Base-by-base conservation (phyloP, 64 coral and sea anemone genomes). In the Stylophora pistillata region DNA sequence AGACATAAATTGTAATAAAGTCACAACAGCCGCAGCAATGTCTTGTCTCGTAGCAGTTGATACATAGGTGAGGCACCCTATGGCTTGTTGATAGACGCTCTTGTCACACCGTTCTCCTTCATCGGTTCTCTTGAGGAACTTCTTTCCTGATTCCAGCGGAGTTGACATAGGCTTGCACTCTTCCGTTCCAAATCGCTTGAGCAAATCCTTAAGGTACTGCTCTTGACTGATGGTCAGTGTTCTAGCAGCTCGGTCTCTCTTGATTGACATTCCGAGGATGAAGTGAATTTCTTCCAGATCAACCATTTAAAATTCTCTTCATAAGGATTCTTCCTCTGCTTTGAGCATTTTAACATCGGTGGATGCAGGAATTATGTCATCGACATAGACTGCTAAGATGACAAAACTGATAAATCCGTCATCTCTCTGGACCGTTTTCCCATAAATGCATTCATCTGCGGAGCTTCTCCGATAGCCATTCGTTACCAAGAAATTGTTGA, bases 381-480 rank as follows among this genome's bases (percentile, higher is more conserved):
- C 60, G 64, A 89, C 75, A 71, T 80, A 79, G 0, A 89, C 75
- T 64, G 56, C 87, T 30, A 89, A 32, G 65, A 79, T 89, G n/a
- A 72, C 62, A 63, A 79, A 89, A 89, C 76, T 89, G 75, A 80
- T 89, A 66, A 63, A 52, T 28, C 33, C 76, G 55, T 74, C 72
- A 34, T 58, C 74, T 79, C 80, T 68, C 58, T 73, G 72, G 56
- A 73, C 66, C 9, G 65, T 20, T 74, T 86, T 86, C 37, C 30
- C 60, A 74, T 71, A 89, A 79, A 89, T 89, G 55, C 74, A 78
- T 89, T 74, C 87, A 89, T 89, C 87, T 53, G 87, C 87, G 71
- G 78, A 61, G 63, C 77, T 89, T 58, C 80, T 89, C 53, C 60
- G 76, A 71, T 79, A 79, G 77, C 64, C 87, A 89, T 30, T 34